A percentile compares a stretch with the other conserved stretches of the same genome.
Evolutionary conservation across 1,140 invertebrate genomes (phyloP).

Genomic region (Coboldia fuscipes): DNA sequence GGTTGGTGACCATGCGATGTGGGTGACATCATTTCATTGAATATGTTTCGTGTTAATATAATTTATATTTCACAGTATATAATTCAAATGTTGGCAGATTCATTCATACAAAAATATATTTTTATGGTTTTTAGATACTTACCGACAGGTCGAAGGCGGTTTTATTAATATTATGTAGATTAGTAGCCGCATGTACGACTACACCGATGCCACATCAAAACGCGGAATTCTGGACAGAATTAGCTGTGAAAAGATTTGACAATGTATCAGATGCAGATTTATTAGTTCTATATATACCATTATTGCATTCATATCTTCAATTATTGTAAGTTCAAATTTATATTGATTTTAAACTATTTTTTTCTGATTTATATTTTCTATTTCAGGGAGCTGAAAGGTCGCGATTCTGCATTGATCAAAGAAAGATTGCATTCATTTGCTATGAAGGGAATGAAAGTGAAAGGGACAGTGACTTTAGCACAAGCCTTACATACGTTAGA

Average conservation of each 20-base stretch:
- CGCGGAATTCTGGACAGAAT: conserved; percentile 41
- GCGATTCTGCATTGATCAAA: conserved; percentile 34
- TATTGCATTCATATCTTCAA: conserved; percentile 40
- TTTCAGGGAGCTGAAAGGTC: conserved; percentile 34
- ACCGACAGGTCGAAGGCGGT: conserved; percentile 44
- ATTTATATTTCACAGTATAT: background rate
- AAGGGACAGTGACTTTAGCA: conserved; percentile 28
- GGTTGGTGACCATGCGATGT: no score
- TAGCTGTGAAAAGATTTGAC: conserved; percentile 40
- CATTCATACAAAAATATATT: conserved; percentile 2
- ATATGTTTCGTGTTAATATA: no score
- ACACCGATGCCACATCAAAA: conserved; percentile 28
- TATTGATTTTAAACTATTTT: conserved; percentile 2
- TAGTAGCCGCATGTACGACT: conserved; percentile 30
- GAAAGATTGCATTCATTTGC: conserved; percentile 31
- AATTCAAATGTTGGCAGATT: background rate
- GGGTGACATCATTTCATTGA: no score
- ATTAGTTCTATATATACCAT: conserved; percentile 39
- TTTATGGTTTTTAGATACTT: conserved; percentile 37
- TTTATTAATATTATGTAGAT: conserved; percentile 42
- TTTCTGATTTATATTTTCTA: conserved; percentile 5
- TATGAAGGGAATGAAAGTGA: conserved; percentile 33
- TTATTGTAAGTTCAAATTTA: conserved; percentile 26
- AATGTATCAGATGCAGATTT: conserved; percentile 40
- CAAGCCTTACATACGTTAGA: conserved; percentile 30